phyloP scores from a whole-genome alignment of 2,888 invertebrate genomes.

The Nomada ruficornis region DNA sequence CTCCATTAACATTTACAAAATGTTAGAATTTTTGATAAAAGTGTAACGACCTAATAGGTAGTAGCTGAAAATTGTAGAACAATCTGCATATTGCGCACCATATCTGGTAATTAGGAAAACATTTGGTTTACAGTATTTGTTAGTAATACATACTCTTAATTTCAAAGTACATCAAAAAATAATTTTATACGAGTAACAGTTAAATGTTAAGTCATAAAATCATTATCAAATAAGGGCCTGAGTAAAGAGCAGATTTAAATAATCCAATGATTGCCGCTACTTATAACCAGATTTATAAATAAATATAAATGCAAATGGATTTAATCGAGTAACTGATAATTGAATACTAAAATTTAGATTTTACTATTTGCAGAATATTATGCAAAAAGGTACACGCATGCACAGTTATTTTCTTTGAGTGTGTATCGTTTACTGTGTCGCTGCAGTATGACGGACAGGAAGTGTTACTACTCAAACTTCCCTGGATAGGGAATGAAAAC shows the following conservation, averaged over 20 bases:
- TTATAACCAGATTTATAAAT: background rate
- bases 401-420: constrained; percentile 8
- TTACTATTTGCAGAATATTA: background rate
- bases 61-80: background rate
- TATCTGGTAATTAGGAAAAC: background rate
- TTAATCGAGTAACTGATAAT: background rate
- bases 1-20: background rate
- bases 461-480: constrained; percentile 37
- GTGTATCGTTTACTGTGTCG: constrained; percentile 1
- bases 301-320: background rate
- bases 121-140: background rate
- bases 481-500: background rate
- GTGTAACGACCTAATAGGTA: background rate
- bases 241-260: no score
- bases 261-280: no score
- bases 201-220: background rate
- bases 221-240: background rate
- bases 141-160: no score
- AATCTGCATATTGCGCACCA: background rate
- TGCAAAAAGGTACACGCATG: background rate
- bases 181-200: background rate
- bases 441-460: constrained; percentile 51
- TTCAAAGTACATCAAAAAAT: background rate
- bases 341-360: background rate
- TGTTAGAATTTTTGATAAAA: background rate